Percentiles rank a stretch among this genome's conserved stretches.
These are phyloP conservation scores for Linhomoeus sp. DNA, from an alignment of 2,888 invertebrate genomes.

Conservation along the genomic window DNA sequence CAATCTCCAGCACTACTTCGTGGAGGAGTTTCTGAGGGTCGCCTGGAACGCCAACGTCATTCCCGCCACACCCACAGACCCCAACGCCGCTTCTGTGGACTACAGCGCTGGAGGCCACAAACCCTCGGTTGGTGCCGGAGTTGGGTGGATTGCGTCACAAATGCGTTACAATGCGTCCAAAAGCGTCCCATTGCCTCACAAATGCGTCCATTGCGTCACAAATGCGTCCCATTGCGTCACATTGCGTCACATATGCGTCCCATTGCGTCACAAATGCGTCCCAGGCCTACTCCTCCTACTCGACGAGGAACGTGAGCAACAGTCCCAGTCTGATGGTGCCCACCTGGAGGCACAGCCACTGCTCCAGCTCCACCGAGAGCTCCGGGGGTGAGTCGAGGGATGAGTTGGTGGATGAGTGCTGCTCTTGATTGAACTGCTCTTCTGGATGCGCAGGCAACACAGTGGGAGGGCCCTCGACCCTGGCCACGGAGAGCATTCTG, in stretches of 20 bases:
- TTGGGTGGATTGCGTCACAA: too few species aligned
- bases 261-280: too few species aligned
- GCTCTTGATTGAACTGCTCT: too few species aligned
- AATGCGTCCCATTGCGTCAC: too few species aligned
- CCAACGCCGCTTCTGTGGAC: background rate
- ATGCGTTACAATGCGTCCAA: too few species aligned
- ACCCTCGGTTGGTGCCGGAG: background rate
- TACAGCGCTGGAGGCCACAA: background rate
- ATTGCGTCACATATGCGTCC: too few species aligned
- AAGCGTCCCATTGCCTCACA: too few species aligned
- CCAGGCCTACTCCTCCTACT: too few species aligned
- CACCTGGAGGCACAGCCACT: background rate
- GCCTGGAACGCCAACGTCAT: background rate
- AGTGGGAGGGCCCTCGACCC: too few species aligned
- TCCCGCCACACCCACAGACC: background rate
- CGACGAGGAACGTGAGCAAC: background rate
- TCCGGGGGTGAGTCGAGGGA: background rate
- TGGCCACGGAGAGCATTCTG: too few species aligned
- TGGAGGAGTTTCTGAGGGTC: constrained; percentile 18
- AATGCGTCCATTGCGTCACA: too few species aligned
- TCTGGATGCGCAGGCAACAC: too few species aligned
- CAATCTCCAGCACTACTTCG: constrained; percentile 34
- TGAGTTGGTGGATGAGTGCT: background rate
- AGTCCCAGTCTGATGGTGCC: background rate
- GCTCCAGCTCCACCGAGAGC: background rate